Base-by-base conservation (phyloP, 2,888 invertebrate species). In the Eurytoma californica region DNA sequence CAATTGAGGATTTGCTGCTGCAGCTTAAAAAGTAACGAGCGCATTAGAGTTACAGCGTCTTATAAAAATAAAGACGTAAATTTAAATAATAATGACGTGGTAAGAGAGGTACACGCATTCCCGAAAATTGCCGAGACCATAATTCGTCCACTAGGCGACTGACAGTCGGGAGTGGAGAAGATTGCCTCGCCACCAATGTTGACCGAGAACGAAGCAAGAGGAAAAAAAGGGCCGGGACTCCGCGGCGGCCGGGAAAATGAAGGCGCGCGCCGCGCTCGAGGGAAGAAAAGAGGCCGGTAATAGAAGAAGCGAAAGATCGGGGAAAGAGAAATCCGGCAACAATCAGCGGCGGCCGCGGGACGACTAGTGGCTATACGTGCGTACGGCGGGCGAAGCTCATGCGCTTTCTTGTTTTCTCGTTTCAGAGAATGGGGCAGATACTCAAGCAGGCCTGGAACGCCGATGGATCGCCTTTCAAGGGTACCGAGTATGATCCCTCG, bases 391-490 rank as follows among this genome's bases (percentile, higher is more conserved):
- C 14, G 16, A 30, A 39, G 7, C 13, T 9, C 49, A 4, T 9
- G 16, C 53, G n/a, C 53, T 63, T 63, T 69, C 58, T 55, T 74
- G 24, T 63, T 65, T 65, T 74, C 70, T 77, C 67, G 60, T 85
- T 85, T 9, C 84, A 91, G 83, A 92, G 92, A 83, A 92, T 94
- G 86, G 91, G 94, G 58, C 92, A 94, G 28, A 92, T 95, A 60
- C 90, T 97, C 80, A 94, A 93, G 85, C 93, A 94, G 85, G 96
- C 97, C 0, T 97, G 97, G 97, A 93, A 97, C 89, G 94, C 93
- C 0, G 95, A 96, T 49, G 97, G 96, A 0, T 97, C 97, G 0
- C 97, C 97, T 0, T 97, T 97, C 87, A 93, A 93, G 87, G 97
- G 96, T n/a, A 93, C 93, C 86, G 94, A 95, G 9, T 97, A 95